These are phyloP conservation scores for Stigmatopora nigra DNA, from an alignment of 2,113 vertebrate species.

Conservation along the genomic window DNA sequence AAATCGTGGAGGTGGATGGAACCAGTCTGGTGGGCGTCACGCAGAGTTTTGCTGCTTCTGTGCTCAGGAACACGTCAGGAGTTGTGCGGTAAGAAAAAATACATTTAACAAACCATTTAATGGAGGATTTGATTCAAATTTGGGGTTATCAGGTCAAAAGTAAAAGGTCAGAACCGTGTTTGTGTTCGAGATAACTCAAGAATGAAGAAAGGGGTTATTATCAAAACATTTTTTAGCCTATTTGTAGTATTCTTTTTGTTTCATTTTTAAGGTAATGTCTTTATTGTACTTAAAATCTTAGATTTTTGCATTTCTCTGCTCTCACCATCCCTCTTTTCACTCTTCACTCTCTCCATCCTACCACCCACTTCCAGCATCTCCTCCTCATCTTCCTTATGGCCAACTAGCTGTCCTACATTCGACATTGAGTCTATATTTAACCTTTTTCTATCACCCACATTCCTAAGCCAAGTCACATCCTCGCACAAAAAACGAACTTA, in stretches of 20 bases:
- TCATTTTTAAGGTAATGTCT: too few relatives aligned
- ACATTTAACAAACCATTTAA: too few relatives aligned
- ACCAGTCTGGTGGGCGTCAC: slow-evolving; percentile 97
- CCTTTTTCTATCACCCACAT: slow-evolving; percentile 39
- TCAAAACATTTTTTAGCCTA: too few relatives aligned
- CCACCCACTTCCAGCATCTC: slow-evolving; percentile 30
- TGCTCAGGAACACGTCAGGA: slow-evolving; percentile 94
- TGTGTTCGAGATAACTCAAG: too few relatives aligned
- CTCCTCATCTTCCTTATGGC: slow-evolving; percentile 37
- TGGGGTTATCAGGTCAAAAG: too few relatives aligned
- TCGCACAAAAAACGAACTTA: not conserved
- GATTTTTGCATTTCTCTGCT: slow-evolving; percentile 3
- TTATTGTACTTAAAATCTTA: too few relatives aligned
- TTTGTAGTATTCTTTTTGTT: too few relatives aligned
- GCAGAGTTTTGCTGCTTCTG: slow-evolving; percentile 96
- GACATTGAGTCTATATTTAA: slow-evolving; percentile 63
- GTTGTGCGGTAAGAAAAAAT: slow-evolving; percentile 80
- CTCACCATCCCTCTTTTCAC: slow-evolving; percentile 17
- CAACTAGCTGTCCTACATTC: slow-evolving; percentile 66
- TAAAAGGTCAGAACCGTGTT: too few relatives aligned
- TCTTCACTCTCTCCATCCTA: slow-evolving; percentile 31
- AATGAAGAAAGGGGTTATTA: too few relatives aligned
- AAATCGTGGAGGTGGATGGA: slow-evolving; percentile 96
- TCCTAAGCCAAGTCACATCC: slow-evolving; percentile 4
- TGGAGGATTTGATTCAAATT: too few relatives aligned